Base-by-base conservation (phyloP, 2,797 vertebrate species). In the Hyperoplus immaculatus region DNA sequence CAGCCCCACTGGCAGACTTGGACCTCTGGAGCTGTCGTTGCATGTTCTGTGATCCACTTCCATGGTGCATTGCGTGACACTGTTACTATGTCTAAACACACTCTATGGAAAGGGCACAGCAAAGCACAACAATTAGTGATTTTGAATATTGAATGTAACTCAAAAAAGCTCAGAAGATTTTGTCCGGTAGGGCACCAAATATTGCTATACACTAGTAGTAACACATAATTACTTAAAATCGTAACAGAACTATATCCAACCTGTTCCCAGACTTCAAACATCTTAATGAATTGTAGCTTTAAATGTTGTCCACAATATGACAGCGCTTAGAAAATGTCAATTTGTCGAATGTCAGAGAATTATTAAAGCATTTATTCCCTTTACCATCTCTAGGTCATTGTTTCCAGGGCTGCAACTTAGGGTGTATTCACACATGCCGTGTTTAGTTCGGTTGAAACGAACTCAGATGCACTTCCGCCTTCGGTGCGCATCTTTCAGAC, bases 61-160 rank as follows among this genome's bases (percentile, higher is more conserved):
- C 97, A 97, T 99, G 98, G 96, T 99, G 98, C 98, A 99, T 99
- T 92, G 95, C 98, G 94, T 92, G 92, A 93, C 82, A 95, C 85
- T 91, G 91, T 90, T 78, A 87, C 81, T 72, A 83, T 86, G 80
- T 79, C 72, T 84, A 58, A 76, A 80, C 84, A 90, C 84, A 62
- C 88, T 87, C 93, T 95, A 86, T 71, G 41, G 64, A 86, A 54
- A 80, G 14, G 59, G 12, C 64, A 88, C 9, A 84, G 16, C 16
- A 76, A 47, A 77, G 36, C 2, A 80, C 15, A 78, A 61, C n/a
- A 50, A 55, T 66, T 8, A 76, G 14, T 38, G 0, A 84, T 18
- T 75, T 54, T 67, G 45, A 50, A 64, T 1, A 54, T 7, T 43
- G 3, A 46, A 63, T 43, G 10, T 41, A 13, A 47, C 4, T 10